Evolutionary conservation across 2,888 invertebrate species (phyloP).

Genomic region (Lysandra bellargus): DNA sequence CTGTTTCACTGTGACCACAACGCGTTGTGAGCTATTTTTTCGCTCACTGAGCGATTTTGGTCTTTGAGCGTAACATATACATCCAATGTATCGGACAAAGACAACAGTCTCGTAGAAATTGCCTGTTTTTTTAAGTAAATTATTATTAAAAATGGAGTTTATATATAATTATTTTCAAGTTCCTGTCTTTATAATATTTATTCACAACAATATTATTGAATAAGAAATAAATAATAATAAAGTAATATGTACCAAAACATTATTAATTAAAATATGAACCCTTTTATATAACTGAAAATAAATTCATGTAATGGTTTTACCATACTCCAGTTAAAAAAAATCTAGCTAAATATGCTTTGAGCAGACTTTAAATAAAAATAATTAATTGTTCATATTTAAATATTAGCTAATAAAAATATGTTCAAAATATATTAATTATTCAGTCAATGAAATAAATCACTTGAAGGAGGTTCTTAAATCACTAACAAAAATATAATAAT

Average conservation of each 20-base stretch:
- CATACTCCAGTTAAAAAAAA: not conserved
- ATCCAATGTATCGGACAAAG: not conserved
- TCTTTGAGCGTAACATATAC: not conserved
- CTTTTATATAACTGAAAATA: not conserved
- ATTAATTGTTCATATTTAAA: not conserved
- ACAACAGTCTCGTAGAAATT: too few relatives aligned
- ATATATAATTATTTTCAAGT: too few relatives aligned
- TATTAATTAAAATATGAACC: not conserved
- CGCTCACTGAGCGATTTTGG: too few relatives aligned
- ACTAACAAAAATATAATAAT: not conserved
- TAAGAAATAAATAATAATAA: not conserved
- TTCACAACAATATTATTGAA: not conserved
- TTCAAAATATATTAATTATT: conserved; percentile 5
- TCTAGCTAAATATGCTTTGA: conserved; percentile 3
- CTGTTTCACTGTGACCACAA: too few relatives aligned
- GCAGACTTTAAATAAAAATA: not conserved
- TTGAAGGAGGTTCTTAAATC: not conserved
- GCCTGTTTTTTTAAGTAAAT: too few relatives aligned
- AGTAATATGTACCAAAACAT: not conserved
- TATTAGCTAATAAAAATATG: not conserved
- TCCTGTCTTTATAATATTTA: too few relatives aligned
- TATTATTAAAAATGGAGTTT: too few relatives aligned
- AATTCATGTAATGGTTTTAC: not conserved
- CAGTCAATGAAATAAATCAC: conserved; percentile 16
- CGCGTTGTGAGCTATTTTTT: too few relatives aligned